Conservation (phyloP, 2,888 invertebrate species). For the Syrphus vitripennis region DNA sequence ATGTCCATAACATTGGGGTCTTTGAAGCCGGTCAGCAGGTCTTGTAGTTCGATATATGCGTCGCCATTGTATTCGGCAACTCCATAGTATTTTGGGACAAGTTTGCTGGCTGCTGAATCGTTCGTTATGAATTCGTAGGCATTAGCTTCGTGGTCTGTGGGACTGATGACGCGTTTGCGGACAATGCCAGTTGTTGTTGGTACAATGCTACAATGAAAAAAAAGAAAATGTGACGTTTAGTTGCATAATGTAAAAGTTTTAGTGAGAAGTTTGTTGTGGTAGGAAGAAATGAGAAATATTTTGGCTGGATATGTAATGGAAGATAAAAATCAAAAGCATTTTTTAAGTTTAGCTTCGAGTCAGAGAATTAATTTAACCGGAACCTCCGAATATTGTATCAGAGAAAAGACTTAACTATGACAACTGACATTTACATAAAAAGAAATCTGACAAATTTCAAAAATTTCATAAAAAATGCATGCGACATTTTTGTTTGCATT, state of each 20-base stretch:
- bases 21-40: constrained; percentile 93
- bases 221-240: constrained; percentile 28
- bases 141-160: constrained; percentile 88
- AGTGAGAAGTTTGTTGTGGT: background rate
- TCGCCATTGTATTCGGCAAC: constrained; percentile 88
- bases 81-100: constrained; percentile 92
- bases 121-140: constrained; percentile 91
- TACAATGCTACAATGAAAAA: constrained; percentile 85
- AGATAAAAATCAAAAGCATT: too few relatives aligned
- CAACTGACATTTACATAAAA: too few relatives aligned
- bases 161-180: constrained; percentile 92
- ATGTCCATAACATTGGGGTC: constrained; percentile 98
- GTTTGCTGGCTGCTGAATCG: constrained; percentile 83
- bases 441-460: too few relatives aligned
- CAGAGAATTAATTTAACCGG: too few relatives aligned
- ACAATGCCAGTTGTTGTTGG: constrained; percentile 96
- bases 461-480: too few relatives aligned
- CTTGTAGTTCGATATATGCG: constrained; percentile 96
- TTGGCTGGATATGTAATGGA: background rate
- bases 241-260: background rate
- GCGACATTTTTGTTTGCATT: too few relatives aligned
- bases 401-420: too few relatives aligned
- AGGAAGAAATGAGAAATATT: background rate
- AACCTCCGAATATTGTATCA: too few relatives aligned
- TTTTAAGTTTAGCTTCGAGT: too few relatives aligned